Base-by-base conservation (phyloP, 2,113 vertebrate genomes). In the Mola mola region DNA sequence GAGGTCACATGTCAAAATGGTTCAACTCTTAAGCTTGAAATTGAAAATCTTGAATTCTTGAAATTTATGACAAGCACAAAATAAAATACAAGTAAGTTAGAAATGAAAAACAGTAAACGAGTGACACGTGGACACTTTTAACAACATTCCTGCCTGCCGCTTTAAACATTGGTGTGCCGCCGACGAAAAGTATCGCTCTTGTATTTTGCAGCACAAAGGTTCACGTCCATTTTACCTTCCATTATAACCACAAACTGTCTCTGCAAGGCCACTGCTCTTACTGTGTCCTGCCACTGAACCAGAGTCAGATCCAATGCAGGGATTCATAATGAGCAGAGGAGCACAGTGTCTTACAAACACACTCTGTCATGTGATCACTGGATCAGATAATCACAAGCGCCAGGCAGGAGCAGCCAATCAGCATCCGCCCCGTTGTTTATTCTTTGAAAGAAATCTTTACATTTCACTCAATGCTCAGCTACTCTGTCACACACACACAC, bases 201-300 rank as follows among this genome's bases (percentile, higher is more conserved):
- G 8, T 37, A 41, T 42, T 48, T 24, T 67, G 43, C 37, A 38
- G 38, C 51, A 63, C 37, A 52, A 69, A 56, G 26, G 28, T 51
- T 57, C 37, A 11, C 3, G 56, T 67, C 57, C 38, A 26, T 44
- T 49, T 31, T 2, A 19, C 21, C 11, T 28, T 57, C 9, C 28
- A n/a, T 15, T 44, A 37, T 58, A 25, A 51, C 19, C 34, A 8
- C 11, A 26, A 15, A 28, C n/a, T n/a, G n/a, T n/a, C n/a, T n/a
- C n/a, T n/a, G n/a, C n/a, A n/a, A n/a, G n/a, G n/a, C n/a, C n/a
- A n/a, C n/a, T n/a, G n/a, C n/a, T n/a, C n/a, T n/a, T n/a, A n/a
- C n/a, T n/a, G n/a, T n/a, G n/a, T n/a, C 20, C 13, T 22, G 34
- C 15, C 44, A 5, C 40, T 13, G 10, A 29, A 29, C 6, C 28